These are phyloP conservation scores for Potamilus streckersoni DNA, from an alignment of 1,140 invertebrate genomes.

Conservation along the genomic window DNA sequence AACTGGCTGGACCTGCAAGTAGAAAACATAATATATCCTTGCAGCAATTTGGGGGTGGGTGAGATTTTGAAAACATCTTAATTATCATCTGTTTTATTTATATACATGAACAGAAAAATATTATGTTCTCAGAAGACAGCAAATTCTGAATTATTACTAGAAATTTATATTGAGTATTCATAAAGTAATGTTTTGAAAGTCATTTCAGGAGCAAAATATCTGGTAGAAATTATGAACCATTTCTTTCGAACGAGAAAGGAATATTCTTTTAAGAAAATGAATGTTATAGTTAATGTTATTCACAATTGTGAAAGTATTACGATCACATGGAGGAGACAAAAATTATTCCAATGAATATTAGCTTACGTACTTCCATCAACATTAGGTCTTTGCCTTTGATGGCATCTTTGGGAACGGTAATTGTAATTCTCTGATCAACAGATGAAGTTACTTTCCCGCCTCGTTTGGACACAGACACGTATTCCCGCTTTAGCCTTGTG, in stretches of 20 bases:
- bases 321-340: no score
- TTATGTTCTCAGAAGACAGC: neutral
- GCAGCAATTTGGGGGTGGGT: no score
- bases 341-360: no score
- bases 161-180: neutral
- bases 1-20: slow-evolving; percentile 57
- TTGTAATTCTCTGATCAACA: slow-evolving; percentile 58
- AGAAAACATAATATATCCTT: neutral
- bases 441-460: slow-evolving; percentile 53
- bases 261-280: no score
- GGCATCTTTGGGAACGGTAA: slow-evolving; percentile 49
- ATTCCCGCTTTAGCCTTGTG: slow-evolving; percentile 60
- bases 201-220: no score
- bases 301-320: no score
- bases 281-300: no score
- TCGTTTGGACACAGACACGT: slow-evolving; percentile 47
- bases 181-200: neutral
- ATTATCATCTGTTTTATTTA: no score
- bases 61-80: no score
- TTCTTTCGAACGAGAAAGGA: no score
- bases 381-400: slow-evolving; percentile 53
- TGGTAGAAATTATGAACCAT: no score
- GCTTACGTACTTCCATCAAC: slow-evolving; percentile 52
- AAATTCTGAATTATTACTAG: neutral
- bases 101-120: no score